phyloP scores from a whole-genome alignment of 92 coral and sea anemone species.

The Heliopora coerulea region DNA sequence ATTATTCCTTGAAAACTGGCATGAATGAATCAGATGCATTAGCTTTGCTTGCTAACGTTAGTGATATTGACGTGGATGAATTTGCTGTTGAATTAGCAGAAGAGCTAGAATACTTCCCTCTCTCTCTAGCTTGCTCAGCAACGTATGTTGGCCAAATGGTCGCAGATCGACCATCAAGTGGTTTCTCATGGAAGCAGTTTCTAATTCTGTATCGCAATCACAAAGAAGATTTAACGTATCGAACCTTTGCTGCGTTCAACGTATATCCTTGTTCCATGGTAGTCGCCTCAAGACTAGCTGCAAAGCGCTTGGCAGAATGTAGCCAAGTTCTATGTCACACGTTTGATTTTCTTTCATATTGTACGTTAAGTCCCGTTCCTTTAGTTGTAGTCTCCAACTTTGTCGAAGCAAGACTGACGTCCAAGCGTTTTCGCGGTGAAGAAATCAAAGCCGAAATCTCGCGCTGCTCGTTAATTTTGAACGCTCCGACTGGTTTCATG shows the following conservation, averaged over 20 bases:
- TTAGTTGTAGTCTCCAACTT: slow-evolving; percentile 68
- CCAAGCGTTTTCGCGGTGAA: slow-evolving; percentile 26
- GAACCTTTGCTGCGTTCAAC: slow-evolving; percentile 67
- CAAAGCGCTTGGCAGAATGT: slow-evolving; percentile 43
- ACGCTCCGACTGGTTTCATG: slow-evolving; percentile 65
- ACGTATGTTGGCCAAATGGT: slow-evolving; percentile 82
- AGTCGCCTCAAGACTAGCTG: slow-evolving; percentile 71
- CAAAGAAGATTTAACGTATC: slow-evolving; percentile 64
- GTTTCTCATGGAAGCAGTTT: slow-evolving; percentile 75
- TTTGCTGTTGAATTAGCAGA: slow-evolving; percentile 44
- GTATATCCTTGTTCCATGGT: slow-evolving; percentile 84
- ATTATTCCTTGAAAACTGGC: slow-evolving; percentile 59
- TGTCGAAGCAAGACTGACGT: slow-evolving; percentile 53
- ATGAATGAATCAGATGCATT: slow-evolving; percentile 70
- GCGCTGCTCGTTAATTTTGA: slow-evolving; percentile 76
- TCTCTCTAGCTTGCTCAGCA: slow-evolving; percentile 87
- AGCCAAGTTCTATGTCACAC: slow-evolving; percentile 38
- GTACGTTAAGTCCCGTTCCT: slow-evolving; percentile 88
- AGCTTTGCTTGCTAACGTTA: slow-evolving; percentile 49
- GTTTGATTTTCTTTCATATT: slow-evolving; percentile 74
- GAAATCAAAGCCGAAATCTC: slow-evolving; percentile 69
- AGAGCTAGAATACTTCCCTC: slow-evolving; percentile 66
- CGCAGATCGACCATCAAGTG: slow-evolving; percentile 70
- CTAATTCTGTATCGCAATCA: slow-evolving; percentile 38
- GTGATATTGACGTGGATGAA: slow-evolving; percentile 55